Evolutionary conservation across 2,888 invertebrate genomes (phyloP).

Genomic region (Volucella bombylans): DNA sequence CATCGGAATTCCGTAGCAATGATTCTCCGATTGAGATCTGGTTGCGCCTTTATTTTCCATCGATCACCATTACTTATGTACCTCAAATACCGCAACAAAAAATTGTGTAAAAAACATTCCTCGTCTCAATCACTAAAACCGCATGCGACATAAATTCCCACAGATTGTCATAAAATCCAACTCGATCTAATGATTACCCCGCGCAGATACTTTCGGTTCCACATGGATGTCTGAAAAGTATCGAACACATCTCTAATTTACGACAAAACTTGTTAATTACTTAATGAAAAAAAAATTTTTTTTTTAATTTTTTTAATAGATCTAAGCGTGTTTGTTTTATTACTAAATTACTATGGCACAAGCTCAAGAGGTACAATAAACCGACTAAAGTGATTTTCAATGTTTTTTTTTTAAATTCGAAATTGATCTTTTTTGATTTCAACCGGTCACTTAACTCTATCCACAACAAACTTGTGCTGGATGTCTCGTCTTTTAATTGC

Average conservation of each 20-base stretch:
- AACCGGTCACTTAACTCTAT: not conserved
- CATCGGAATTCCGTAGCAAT: no score
- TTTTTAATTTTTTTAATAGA: constrained; percentile 3
- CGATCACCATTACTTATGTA: no score
- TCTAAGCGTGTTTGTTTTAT: constrained; percentile 49
- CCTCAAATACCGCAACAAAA: no score
- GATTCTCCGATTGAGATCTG: no score
- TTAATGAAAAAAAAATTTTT: constrained; percentile 4
- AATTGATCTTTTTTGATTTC: not conserved
- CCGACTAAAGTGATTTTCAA: not conserved
- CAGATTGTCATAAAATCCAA: no score
- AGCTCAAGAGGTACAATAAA: not conserved
- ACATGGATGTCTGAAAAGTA: constrained; percentile 11
- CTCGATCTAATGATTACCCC: no score
- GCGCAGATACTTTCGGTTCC: not conserved
- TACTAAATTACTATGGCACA: constrained; percentile 51
- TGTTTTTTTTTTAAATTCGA: not conserved
- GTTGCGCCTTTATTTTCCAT: no score
- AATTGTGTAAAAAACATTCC: no score
- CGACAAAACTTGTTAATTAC: constrained; percentile 49
- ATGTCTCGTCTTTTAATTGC: not conserved
- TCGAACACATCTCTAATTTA: constrained; percentile 21
- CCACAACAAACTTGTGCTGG: not conserved
- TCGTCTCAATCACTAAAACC: no score
- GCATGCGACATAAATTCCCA: no score